A percentile compares a stretch with the other conserved stretches of the same genome.
Conservation (phyloP, 2,888 invertebrate species). For the Bibio marci region DNA sequence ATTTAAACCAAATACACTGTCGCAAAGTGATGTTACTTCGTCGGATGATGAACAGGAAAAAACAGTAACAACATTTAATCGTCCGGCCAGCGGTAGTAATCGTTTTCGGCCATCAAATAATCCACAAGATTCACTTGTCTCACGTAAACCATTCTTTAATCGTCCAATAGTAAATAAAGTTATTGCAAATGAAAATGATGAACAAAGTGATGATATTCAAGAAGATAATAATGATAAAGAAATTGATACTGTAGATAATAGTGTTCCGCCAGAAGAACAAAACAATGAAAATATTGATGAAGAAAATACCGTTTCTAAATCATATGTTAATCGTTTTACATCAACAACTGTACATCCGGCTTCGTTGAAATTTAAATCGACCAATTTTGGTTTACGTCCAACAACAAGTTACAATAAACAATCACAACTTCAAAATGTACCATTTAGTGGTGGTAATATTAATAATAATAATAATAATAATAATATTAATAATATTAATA, state of each 20-base stretch:
- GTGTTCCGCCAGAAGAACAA: slow-evolving; percentile 3
- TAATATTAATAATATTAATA: too few relatives aligned
- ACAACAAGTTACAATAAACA: slow-evolving; percentile 19
- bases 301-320: slow-evolving; percentile 15
- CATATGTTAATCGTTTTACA: slow-evolving; percentile 20
- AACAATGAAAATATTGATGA: slow-evolving; percentile 2
- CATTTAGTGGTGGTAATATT: slow-evolving; percentile 23
- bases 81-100: too few relatives aligned
- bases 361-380: slow-evolving; percentile 19
- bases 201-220: slow-evolving; percentile 8
- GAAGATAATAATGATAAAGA: slow-evolving; percentile 11
- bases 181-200: slow-evolving; percentile 2
- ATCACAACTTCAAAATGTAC: slow-evolving; percentile 10
- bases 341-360: slow-evolving; percentile 21
- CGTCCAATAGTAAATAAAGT: too few relatives aligned
- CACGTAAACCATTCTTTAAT: too few relatives aligned
- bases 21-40: slow-evolving; percentile 1
- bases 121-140: too few relatives aligned
- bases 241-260: slow-evolving; percentile 9
- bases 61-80: slow-evolving; percentile 6
- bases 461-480: slow-evolving; percentile 10
- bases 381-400: slow-evolving; percentile 13
- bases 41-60: slow-evolving; percentile 12
- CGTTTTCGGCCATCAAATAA: too few relatives aligned
- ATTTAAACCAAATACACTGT: too few relatives aligned